These are phyloP conservation scores for Sylvicola fuscatus DNA, from an alignment of 2,888 invertebrate genomes.

Conservation along the genomic window DNA sequence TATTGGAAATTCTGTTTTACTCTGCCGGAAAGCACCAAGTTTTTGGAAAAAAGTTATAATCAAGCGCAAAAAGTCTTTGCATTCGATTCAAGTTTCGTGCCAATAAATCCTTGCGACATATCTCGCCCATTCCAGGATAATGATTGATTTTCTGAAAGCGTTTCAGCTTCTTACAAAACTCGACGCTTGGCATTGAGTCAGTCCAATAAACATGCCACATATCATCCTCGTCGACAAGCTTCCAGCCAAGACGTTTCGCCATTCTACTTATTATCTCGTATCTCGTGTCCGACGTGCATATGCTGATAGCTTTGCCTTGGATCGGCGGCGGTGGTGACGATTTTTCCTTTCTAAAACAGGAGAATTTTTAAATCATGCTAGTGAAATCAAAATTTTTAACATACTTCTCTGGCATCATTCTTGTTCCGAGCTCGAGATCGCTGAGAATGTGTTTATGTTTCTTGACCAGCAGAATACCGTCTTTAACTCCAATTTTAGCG, in stretches of 20 bases:
- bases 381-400: too few species aligned
- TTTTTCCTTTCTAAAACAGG: too few species aligned
- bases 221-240: slow-evolving; percentile 47
- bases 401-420: too few species aligned
- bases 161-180: slow-evolving; percentile 79
- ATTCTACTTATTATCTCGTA: slow-evolving; percentile 19
- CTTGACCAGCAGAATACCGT: too few species aligned
- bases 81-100: slow-evolving; percentile 79
- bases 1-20: slow-evolving; percentile 28
- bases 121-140: slow-evolving; percentile 79
- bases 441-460: too few species aligned
- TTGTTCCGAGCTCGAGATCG: too few species aligned
- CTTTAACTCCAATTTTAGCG: too few species aligned
- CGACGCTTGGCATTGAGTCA: slow-evolving; percentile 67
- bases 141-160: slow-evolving; percentile 84
- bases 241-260: slow-evolving; percentile 19
- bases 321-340: too few species aligned
- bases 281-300: slow-evolving; percentile 18
- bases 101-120: slow-evolving; percentile 73
- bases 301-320: slow-evolving; percentile 9
- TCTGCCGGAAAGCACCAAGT: slow-evolving; percentile 89
- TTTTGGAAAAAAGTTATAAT: slow-evolving; percentile 82
- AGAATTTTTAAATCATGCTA: too few species aligned
- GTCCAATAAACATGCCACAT: slow-evolving; percentile 87
- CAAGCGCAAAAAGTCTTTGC: slow-evolving; percentile 70